Conservation (phyloP, 2,797 vertebrate genomes). For the Garrulus glandarius region DNA sequence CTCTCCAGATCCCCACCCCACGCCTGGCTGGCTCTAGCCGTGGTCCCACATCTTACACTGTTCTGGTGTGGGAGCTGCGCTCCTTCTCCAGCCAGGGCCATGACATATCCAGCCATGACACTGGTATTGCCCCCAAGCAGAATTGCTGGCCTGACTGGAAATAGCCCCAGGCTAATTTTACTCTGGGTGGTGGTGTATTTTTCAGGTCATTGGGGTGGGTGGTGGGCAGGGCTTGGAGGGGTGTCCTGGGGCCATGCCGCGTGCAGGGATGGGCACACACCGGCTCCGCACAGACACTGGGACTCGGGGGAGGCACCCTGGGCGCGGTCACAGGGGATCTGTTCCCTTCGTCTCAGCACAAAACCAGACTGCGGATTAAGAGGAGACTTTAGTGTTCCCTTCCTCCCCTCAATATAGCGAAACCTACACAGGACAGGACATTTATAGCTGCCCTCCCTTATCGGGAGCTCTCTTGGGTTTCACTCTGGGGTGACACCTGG, state of each 20-base stretch:
- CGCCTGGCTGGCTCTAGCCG: not conserved
- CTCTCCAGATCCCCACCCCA: not conserved
- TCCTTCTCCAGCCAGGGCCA: accelerated
- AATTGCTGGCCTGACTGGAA: not conserved
- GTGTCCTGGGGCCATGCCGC: not conserved
- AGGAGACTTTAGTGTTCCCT: conserved; percentile 63
- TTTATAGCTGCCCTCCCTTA: conserved; percentile 25
- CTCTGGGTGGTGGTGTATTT: not conserved
- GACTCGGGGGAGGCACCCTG: not conserved
- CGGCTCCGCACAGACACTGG: not conserved
- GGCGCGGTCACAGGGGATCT: not conserved
- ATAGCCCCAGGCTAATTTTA: conserved; percentile 27
- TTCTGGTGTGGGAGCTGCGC: not conserved
- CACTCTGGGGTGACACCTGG: not conserved
- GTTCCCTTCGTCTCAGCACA: not conserved
- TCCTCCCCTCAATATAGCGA: not conserved
- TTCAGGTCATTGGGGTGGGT: not conserved
- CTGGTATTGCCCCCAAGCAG: not conserved
- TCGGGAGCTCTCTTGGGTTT: not conserved
- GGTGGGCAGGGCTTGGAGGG: not conserved
- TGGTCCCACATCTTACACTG: not conserved
- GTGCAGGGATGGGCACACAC: not conserved
- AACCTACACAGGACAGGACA: not conserved
- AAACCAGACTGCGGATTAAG: conserved; percentile 29
- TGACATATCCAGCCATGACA: not conserved